Evolutionary conservation across 2,888 invertebrate species (phyloP), one percentile per base, ranked within the genome.

Genomic region (Andrena hattorfiana): DNA sequence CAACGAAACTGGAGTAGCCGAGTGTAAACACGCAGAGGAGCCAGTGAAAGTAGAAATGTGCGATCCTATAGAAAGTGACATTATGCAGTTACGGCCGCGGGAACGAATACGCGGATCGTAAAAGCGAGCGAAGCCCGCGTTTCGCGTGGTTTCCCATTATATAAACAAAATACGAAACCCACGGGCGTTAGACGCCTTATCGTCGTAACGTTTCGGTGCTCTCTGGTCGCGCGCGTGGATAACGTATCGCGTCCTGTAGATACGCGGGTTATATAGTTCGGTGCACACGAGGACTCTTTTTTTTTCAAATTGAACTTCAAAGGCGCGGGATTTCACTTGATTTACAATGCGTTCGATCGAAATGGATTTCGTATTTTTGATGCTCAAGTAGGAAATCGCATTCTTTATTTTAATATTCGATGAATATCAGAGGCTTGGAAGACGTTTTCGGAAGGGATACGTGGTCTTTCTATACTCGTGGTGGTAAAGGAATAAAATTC

Each of bases 41-140:
- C 56, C 26, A 56, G 56, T 82, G 85, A 85, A 85, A 85, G 85
- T 72, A 83, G 81, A 76, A 85, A 79, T 82, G 85, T 66, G 30
- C 72, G 66, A 63, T 69, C 73, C 66, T 72, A 77, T 85, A 85
- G 85, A 85, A 85, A 85, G 85, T 75, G 82, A 85, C 79, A 79
- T 85, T 84, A 83, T 70, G 80, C 79, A 82, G 79, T 79, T 85
- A 71, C 56, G 56, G 23, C 20, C 62, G 85, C 80, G 82, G 82
- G 75, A 77, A 77, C 76, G 71, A 80, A 80, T 75, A 79, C 79
- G 77, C 79, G 63, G 82, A 77, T 78, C 69, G 74, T 74, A 85
- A 82, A 59, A 63, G 64, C 30, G 56, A 63, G 56, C 69, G 28
- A 28, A 56, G 51, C 16, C 28, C 69, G 69, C 49, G 74, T 62